A percentile compares a stretch with the other conserved stretches of the same genome.
phyloP scores from a whole-genome alignment of 2,888 invertebrate genomes.

The Petrophora chlorosata region DNA sequence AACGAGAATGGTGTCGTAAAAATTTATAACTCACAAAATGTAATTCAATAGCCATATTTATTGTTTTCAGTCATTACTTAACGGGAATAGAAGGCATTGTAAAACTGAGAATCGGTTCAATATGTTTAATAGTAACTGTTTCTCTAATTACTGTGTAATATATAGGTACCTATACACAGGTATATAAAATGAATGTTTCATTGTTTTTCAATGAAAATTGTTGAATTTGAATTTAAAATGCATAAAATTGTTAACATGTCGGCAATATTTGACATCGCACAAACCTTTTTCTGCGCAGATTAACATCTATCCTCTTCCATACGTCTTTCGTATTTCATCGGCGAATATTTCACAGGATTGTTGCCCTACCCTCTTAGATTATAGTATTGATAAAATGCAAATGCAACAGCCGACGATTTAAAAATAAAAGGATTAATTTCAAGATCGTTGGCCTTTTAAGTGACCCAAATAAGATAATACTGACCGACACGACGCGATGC shows the following conservation, averaged over 20 bases:
- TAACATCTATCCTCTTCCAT: conserved; percentile 54
- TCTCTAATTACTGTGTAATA: neutral
- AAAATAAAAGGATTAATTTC: conserved; percentile 70
- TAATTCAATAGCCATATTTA: conserved; percentile 18
- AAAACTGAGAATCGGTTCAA: conserved; percentile 37
- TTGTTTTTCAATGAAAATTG: too few relatives aligned
- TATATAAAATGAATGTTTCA: too few relatives aligned
- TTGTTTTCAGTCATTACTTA: conserved; percentile 7
- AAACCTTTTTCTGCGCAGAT: conserved; percentile 43
- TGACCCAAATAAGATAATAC: conserved; percentile 80
- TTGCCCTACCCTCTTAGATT: conserved; percentile 71
- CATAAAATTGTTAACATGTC: conserved; percentile 19
- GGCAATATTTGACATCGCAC: conserved; percentile 40
- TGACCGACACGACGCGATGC: conserved; percentile 56
- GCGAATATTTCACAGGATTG: conserved; percentile 75
- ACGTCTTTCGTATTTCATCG: conserved; percentile 70
- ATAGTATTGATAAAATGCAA: conserved; percentile 76
- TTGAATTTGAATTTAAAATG: conserved; percentile 13
- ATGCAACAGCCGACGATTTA: conserved; percentile 68
- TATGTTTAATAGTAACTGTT: neutral
- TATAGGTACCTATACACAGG: too few relatives aligned
- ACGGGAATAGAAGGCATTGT: conserved; percentile 22
- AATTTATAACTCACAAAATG: conserved; percentile 8
- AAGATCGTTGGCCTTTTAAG: conserved; percentile 71
- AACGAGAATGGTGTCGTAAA: conserved; percentile 16